Evolutionary conservation across 1,140 invertebrate genomes (phyloP).

Genomic region (Planococcus citri): DNA sequence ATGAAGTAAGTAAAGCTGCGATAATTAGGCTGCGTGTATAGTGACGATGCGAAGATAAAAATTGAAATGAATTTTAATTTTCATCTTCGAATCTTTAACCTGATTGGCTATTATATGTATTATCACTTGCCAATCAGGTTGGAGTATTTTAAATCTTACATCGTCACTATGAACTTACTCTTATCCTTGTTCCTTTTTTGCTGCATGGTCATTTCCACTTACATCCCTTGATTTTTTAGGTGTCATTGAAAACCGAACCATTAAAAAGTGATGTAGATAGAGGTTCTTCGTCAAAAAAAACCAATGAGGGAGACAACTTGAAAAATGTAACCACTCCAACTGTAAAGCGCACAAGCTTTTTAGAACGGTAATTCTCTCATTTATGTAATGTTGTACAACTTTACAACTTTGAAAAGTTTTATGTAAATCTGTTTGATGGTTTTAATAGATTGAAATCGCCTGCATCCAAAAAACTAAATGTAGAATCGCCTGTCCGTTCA

Average conservation of each 20-base stretch:
- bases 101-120: no score
- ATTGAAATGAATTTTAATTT: no score
- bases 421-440: not conserved
- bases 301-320: not conserved
- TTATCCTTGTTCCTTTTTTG: no score
- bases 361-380: not conserved
- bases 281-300: not conserved
- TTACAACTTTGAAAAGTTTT: not conserved
- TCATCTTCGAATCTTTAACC: no score
- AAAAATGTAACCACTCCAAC: not conserved
- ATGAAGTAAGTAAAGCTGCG: no score
- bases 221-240: not conserved
- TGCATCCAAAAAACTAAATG: not conserved
- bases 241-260: not conserved
- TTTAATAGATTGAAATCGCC: constrained; percentile 3
- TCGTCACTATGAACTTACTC: no score
- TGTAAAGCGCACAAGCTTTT: not conserved
- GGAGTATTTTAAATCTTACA: no score
- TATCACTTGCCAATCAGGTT: no score
- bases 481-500: not conserved
- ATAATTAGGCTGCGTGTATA: no score
- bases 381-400: not conserved
- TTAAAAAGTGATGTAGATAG: not conserved
- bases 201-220: not conserved
- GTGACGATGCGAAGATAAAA: no score